Base-by-base conservation (phyloP, 1,140 invertebrate species). In the Eulimnadia texana region DNA sequence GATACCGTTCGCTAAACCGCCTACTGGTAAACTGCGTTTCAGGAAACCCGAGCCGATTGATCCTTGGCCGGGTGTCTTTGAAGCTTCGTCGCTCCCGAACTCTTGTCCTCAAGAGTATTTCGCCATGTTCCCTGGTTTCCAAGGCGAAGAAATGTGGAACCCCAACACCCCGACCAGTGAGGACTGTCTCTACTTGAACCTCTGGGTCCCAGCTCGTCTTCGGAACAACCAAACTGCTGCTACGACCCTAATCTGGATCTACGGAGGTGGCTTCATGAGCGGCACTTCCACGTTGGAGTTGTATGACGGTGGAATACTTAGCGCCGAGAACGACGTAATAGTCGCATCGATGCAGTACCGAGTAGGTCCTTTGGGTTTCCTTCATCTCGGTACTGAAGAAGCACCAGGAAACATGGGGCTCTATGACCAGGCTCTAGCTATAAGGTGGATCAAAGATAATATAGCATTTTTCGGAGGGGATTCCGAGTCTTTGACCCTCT, bases 111-210 rank as follows among this genome's bases (percentile, higher is more conserved):
- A 68, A 49, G 88, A 90, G 70, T 78, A 84, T 60, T 90, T 89
- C 70, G 86, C 89, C 69, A 90, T 88, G 68, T 92, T 91, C 66
- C 86, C 86, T 0, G 88, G 86, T 1, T 91, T 92, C 72, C 82
- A 84, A 61, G 88, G 89, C n/a, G 88, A 91, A 67, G 86, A 90
- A 69, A 94, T 93, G 87, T 95, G 91, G 92, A 94, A 93, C 73
- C 88, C 90, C 0, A 93, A 92, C 67, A 93, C 90, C 0, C 86
- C 89, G n/a, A 83, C 92, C 62, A 90, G 87, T 11, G 92, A 96
- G 76, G 92, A 96, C 71, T 96, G 92, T 70, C 75, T 96, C 0
- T 95, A 94, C 71, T 75, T 96, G 66, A 95, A 93, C 70, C 79
- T 96, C 51, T 94, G 89, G 88, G 88, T 90, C 22, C 90, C 90